phyloP scores from a whole-genome alignment of 2,888 invertebrate species.

The Marasmarcha lunaedactyla region DNA sequence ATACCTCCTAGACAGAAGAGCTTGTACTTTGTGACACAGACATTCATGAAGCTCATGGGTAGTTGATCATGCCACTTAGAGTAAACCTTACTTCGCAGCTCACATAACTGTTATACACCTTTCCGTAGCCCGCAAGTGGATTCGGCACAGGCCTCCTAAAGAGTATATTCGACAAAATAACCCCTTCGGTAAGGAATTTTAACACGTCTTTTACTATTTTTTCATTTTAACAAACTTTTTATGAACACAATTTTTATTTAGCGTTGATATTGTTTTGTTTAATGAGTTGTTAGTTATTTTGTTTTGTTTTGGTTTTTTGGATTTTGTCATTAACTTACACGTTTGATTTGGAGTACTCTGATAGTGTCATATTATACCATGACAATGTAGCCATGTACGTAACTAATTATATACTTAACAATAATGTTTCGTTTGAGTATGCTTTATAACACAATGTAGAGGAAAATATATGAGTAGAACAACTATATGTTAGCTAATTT shows the following conservation, averaged over 20 bases:
- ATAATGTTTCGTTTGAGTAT: conserved; percentile 57
- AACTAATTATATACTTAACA: conserved; percentile 39
- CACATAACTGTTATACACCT: conserved; percentile 70
- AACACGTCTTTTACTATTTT: conserved; percentile 51
- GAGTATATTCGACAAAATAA: conserved; percentile 73
- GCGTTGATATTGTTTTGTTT: conserved; percentile 39
- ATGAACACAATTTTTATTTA: conserved; percentile 42
- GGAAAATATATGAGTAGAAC: conserved; percentile 39
- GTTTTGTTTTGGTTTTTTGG: conserved; percentile 18
- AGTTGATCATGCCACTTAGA: conserved; percentile 52
- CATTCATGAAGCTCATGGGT: conserved; percentile 47
- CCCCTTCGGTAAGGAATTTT: conserved; percentile 72
- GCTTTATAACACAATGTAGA: conserved; percentile 58
- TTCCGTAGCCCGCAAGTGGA: conserved; percentile 69
- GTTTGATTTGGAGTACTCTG: conserved; percentile 56
- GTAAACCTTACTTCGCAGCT: conserved; percentile 59
- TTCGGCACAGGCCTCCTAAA: conserved; percentile 72
- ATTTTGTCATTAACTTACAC: conserved; percentile 27
- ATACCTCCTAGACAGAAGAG: conserved; percentile 58
- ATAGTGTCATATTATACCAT: conserved; percentile 43
- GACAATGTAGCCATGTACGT: conserved; percentile 37
- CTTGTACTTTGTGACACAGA: conserved; percentile 71
- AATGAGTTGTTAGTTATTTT: conserved; percentile 31
- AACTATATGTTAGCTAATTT: conserved; percentile 39
- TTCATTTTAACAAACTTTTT: conserved; percentile 39